Conservation (phyloP, 1,140 invertebrate genomes). For the Stenopsyche tienmushanensis region DNA sequence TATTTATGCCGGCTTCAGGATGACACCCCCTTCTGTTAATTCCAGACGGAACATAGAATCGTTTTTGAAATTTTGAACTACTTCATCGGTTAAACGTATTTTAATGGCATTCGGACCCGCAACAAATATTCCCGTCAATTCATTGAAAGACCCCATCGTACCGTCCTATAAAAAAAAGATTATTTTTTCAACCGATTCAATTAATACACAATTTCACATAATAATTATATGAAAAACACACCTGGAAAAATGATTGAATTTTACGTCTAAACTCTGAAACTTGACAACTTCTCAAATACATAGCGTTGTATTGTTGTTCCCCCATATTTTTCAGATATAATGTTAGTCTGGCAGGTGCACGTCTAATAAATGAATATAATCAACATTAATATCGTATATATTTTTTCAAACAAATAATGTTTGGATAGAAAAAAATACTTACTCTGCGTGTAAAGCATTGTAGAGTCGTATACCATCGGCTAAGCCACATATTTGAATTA, state of each 20-base stretch:
- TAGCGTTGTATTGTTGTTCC: slow-evolving; percentile 4
- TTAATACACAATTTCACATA: slow-evolving; percentile 5
- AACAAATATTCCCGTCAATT: slow-evolving; percentile 47
- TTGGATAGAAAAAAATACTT: slow-evolving; percentile 46
- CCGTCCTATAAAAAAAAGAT: slow-evolving; percentile 43
- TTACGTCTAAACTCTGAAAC: slow-evolving; percentile 4
- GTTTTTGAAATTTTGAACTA: slow-evolving; percentile 45
- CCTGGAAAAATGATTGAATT: slow-evolving; percentile 8
- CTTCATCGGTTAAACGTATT: slow-evolving; percentile 51
- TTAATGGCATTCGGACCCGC: slow-evolving; percentile 49
- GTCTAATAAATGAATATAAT: slow-evolving; percentile 17
- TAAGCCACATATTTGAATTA: slow-evolving; percentile 91
- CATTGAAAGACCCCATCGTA: slow-evolving; percentile 24
- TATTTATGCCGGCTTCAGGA: slow-evolving; percentile 25
- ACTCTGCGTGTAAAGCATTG: slow-evolving; percentile 83
- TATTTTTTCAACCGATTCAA: not conserved
- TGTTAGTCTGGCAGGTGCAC: slow-evolving; percentile 2
- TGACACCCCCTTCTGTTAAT: slow-evolving; percentile 19
- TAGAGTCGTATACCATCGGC: slow-evolving; percentile 88
- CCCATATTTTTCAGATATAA: not conserved
- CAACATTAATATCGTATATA: not conserved
- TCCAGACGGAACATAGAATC: slow-evolving; percentile 37
- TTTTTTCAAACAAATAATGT: slow-evolving; percentile 30
- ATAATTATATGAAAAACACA: not conserved
- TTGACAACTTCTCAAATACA: slow-evolving; percentile 14